Base-by-base conservation (phyloP, 2,797 vertebrate species). In the Sebastolobus altivelis region DNA sequence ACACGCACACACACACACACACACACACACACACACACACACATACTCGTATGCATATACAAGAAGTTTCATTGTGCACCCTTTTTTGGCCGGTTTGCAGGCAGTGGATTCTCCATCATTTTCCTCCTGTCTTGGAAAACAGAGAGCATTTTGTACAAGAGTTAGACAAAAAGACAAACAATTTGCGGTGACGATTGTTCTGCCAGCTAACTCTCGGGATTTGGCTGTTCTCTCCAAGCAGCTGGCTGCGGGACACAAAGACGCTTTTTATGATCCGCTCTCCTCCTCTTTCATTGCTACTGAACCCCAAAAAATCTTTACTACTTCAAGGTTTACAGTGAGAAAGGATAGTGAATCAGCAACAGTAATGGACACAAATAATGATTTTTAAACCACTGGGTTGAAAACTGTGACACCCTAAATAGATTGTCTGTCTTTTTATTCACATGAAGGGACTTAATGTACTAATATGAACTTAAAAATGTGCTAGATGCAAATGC, bases 201-300 rank as follows among this genome's bases (percentile, higher is more conserved):
- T 86, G 91, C 78, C 86, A 77, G 90, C 81, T 43, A 75, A 82
- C 87, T 85, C 82, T 84, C n/a, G 4, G 83, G 82, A 75, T 88
- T 91, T 88, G 86, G 90, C 88, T 58, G 87, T 83, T 85, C 52
- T 14, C 72, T 77, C 67, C 22, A 3, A 80, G 84, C 89, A 89
- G 89, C 90, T 90, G 91, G 75, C 80, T 63, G 67, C 5, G 10
- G 43, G 54, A 80, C 71, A 94, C 91, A 93, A 88, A 92, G 76
- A 80, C 61, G 16, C 66, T 81, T 77, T 27, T 29, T 94, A 87
- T 92, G 65, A 80, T 79, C 13, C 1, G 4, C 63, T 31, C 46
- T 49, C 43, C 63, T 79, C 68, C 18, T 65, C 75, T 73, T 70
- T 80, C 27, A 63, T 31, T 72, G 18, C 75, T 49, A 25, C 70